These are phyloP conservation scores for Stenolophus ochropezus DNA, from an alignment of 2,888 invertebrate species.

Conservation along the genomic window DNA sequence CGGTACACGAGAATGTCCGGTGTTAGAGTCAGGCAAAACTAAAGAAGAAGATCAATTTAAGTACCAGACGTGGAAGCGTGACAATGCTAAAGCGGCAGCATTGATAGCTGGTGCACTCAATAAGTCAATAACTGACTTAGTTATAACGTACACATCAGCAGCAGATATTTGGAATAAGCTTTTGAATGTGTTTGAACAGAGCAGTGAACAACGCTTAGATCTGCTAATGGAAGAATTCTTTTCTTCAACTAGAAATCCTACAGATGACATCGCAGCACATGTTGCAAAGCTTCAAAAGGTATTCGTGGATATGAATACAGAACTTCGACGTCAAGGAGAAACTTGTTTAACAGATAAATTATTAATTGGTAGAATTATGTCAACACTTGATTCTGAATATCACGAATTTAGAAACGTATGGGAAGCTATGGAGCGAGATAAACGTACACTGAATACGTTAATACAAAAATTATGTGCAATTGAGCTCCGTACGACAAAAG, in stretches of 20 bases:
- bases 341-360: no score
- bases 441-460: no score
- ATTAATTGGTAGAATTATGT: no score
- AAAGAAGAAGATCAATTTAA: neutral
- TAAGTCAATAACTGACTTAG: neutral
- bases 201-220: neutral
- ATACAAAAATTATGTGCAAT: no score
- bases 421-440: slow-evolving; percentile 11
- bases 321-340: neutral
- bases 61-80: neutral
- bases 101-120: neutral
- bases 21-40: neutral
- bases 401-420: no score
- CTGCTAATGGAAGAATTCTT: slow-evolving; percentile 58
- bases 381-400: slow-evolving; percentile 2
- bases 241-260: neutral
- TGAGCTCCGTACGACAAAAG: no score
- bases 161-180: neutral
- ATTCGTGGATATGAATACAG: slow-evolving; percentile 7
- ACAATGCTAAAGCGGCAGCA: slow-evolving; percentile 3
- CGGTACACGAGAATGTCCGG: slow-evolving; percentile 32
- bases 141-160: neutral
- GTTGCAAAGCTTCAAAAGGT: slow-evolving; percentile 51
- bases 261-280: slow-evolving; percentile 60
- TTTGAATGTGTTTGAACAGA: neutral